phyloP scores from a whole-genome alignment of 2,888 invertebrate genomes.

The Drosophila rellima region DNA sequence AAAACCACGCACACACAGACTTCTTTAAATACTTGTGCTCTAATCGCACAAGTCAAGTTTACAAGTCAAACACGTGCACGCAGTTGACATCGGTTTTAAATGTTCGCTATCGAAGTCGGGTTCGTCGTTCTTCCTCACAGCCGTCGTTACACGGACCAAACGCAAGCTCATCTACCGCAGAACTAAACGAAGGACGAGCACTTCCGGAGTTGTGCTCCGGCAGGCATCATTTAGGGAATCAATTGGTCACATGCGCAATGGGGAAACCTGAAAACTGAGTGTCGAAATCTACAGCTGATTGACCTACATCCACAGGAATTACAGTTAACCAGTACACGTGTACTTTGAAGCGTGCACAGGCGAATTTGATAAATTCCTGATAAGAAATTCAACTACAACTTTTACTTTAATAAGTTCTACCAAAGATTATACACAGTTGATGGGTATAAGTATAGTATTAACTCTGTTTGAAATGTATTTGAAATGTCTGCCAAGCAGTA shows the following conservation, averaged over 20 bases:
- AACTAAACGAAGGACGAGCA: slow-evolving; percentile 68
- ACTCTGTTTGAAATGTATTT: not conserved
- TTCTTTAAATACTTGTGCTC: slow-evolving; percentile 6
- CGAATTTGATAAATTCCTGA: not conserved
- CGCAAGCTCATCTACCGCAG: slow-evolving; percentile 75
- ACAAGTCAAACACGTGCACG: slow-evolving; percentile 30
- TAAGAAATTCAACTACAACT: not conserved
- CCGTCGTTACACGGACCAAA: slow-evolving; percentile 67
- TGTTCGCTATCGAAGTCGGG: slow-evolving; percentile 4
- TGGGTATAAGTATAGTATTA: not conserved
- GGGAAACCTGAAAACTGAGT: slow-evolving; percentile 2
- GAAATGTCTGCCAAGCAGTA: slow-evolving; percentile 9
- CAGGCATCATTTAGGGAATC: slow-evolving; percentile 25
- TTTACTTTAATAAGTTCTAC: not conserved
- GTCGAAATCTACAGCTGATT: slow-evolving; percentile 73
- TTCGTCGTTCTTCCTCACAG: slow-evolving; percentile 18
- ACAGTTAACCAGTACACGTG: slow-evolving; percentile 53
- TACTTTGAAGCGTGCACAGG: slow-evolving; percentile 39
- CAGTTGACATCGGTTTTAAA: slow-evolving; percentile 7
- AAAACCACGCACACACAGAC: slow-evolving; percentile 1
- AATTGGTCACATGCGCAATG: slow-evolving; percentile 75
- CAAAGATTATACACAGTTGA: not conserved
- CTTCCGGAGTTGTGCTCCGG: slow-evolving; percentile 62
- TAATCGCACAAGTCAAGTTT: slow-evolving; percentile 4
- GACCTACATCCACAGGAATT: slow-evolving; percentile 58